Base-by-base conservation (phyloP, 2,888 invertebrate genomes). In the Noctua comes region DNA sequence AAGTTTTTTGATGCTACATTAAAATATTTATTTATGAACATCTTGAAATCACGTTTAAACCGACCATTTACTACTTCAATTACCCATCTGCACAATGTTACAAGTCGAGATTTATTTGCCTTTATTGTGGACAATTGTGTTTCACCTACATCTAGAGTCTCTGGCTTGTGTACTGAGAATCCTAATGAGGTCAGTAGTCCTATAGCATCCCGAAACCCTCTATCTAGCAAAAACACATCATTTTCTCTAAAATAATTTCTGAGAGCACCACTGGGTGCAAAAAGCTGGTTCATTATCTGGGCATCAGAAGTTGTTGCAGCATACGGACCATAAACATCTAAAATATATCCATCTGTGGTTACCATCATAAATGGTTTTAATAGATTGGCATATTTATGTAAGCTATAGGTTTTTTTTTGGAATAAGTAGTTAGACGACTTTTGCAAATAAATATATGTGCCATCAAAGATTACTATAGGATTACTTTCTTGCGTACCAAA, bases 31-130 rank as follows among this genome's bases (percentile, higher is more conserved):
- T 27, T 62, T 62, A 31, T 62, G 31, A 62, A 62, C 18, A 16
- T 62, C 18, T 57, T 48, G 48, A 48, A 48, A 48, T 48, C 48
- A 5, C 48, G 48, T 48, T 48, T 48, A 48, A 48, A 48, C 48
- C 48, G 40, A 40, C 51, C 66, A 66, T 73, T 69, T 1, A 69
- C 69, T 27, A 54, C 51, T 31, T 69, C 54, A 36, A 69, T 24
- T 6, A 51, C 51, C 68, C 68, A 51, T 36, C 51, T 54, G 24
- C 69, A 51, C 69, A 69, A 36, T 0, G 54, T 69, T 5, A 54
- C 51, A 13, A 69, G 36, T 2, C 69, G 11, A 36, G 51, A 36
- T 54, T 54, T 66, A 59, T 66, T 46, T 27, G 36, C 36, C 54
- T 51, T 54, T 65, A 43, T 73, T 16, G 73, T 66, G 10, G n/a